Evolutionary conservation across 2,888 invertebrate species (phyloP), one percentile per base, ranked within the genome.

Genomic region (Anorthoa munda): DNA sequence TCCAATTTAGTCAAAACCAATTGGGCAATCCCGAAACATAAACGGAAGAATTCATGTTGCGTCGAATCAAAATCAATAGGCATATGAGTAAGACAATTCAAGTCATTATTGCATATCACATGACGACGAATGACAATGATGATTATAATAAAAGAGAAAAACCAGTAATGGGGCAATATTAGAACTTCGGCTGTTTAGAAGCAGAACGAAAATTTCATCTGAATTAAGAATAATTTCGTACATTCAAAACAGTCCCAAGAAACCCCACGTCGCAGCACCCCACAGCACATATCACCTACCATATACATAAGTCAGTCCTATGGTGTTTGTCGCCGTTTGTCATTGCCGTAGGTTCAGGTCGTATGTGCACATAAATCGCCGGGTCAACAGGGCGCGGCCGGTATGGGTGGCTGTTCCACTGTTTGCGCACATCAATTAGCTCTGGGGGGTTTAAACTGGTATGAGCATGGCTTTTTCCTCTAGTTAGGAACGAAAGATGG

Each of bases 261-360:
- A 74, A 26, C 13, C 23, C 23, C 1, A 15, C 3, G 11, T 13
- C 0, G 13, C 0, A n/a, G n/a, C 13, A 59, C 60, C 56, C 75
- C 55, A 15, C 18, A 56, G 50, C 55, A 75, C 70, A 72, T 48
- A 74, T 67, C 15, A 31, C 31, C 56, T 60, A 78, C 74, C 73
- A 9, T 76, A 79, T 51, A 69, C 72, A 77, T 77, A 75, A 71
- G 81, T 61, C 64, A 65, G 61, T 45, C 48, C 73, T 60, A 76
- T 73, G 66, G 69, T 59, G 85, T 82, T 79, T 85, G 79, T 59
- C 69, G 59, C 59, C 87, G 59, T 85, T 73, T 80, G 81, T 85
- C 80, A 85, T 85, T 82, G 83, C 70, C 74, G 66, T 71, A 78
- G 75, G 85, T 85, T 85, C 87, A 77, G 85, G 74, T 76, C 78